Evolutionary conservation across 1,140 invertebrate genomes (phyloP).

Genomic region (Anastrepha ludens): DNA sequence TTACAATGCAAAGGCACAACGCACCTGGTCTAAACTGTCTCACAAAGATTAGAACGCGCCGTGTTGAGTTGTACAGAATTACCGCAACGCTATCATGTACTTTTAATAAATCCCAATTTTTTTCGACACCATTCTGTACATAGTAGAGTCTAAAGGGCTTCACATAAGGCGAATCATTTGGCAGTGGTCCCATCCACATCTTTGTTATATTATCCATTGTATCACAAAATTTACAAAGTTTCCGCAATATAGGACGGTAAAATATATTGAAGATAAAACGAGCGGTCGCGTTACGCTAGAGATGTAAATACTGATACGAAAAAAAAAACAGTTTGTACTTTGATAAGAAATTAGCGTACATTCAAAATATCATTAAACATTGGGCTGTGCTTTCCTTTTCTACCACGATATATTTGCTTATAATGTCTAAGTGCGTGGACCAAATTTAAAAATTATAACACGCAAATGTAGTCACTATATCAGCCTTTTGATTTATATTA

Average conservation of each 20-base stretch:
- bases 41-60: conserved; percentile 89
- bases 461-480: too few relatives aligned
- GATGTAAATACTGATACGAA: neutral
- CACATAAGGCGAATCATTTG: conserved; percentile 81
- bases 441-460: too few relatives aligned
- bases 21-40: conserved; percentile 91
- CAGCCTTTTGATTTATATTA: too few relatives aligned
- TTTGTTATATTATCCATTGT: conserved; percentile 79
- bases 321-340: neutral
- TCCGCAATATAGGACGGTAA: neutral
- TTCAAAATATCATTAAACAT: neutral
- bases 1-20: conserved; percentile 49
- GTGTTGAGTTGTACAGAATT: conserved; percentile 86
- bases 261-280: neutral
- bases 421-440: too few relatives aligned
- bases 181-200: conserved; percentile 78
- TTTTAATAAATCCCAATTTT: conserved; percentile 82
- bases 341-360: neutral
- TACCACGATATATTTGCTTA: too few relatives aligned
- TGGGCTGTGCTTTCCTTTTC: too few relatives aligned
- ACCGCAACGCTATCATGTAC: conserved; percentile 88
- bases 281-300: neutral
- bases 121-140: conserved; percentile 80
- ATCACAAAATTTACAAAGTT: neutral
- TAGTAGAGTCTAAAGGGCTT: conserved; percentile 82